These are phyloP conservation scores for Gastrophysa polygoni DNA, from an alignment of 2,888 invertebrate genomes.

Conservation along the genomic window DNA sequence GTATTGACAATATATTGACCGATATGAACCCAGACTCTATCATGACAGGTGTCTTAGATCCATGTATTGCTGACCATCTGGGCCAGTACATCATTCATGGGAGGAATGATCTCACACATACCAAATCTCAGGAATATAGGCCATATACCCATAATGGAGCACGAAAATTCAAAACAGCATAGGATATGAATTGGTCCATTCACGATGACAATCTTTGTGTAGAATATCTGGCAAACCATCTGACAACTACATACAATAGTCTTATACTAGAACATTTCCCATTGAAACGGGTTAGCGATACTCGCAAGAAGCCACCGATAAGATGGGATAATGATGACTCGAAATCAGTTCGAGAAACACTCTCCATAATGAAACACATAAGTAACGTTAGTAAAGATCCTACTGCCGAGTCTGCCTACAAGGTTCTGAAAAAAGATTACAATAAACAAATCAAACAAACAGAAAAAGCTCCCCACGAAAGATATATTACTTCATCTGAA, in stretches of 20 bases:
- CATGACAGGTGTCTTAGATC: not conserved
- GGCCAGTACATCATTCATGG: not conserved
- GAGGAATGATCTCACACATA: not conserved
- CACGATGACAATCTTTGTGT: not conserved
- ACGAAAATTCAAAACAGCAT: not conserved
- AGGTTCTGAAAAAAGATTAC: not conserved
- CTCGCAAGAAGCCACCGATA: not conserved
- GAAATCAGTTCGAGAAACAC: too few species aligned
- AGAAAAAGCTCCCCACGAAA: not conserved
- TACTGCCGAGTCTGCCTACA: not conserved
- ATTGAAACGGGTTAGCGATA: not conserved
- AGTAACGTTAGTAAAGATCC: constrained; percentile 4
- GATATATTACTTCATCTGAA: not conserved
- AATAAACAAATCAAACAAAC: not conserved
- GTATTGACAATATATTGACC: too few species aligned
- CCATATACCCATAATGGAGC: not conserved
- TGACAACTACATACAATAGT: not conserved
- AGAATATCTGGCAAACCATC: not conserved
- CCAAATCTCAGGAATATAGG: not conserved
- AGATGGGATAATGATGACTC: not conserved
- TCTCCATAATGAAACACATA: constrained; percentile 1
- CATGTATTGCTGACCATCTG: constrained; percentile 1
- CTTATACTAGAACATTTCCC: not conserved
- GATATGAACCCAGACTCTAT: too few species aligned
- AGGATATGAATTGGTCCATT: constrained; percentile 1